Evolutionary conservation across 2,888 invertebrate genomes (phyloP).

Genomic region (Fragum fragum): DNA sequence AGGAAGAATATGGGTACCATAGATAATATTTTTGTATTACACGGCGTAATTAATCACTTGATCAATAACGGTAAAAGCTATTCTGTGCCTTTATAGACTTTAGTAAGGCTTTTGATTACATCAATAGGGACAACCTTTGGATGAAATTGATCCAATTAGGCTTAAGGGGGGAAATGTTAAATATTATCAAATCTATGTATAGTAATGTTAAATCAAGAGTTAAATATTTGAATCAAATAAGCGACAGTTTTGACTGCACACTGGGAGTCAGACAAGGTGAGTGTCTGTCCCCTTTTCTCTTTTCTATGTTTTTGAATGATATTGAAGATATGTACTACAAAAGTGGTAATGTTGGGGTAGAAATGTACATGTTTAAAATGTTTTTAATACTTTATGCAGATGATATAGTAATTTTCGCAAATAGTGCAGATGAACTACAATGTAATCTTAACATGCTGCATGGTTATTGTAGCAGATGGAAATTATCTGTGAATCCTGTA

Average conservation of each 20-base stretch:
- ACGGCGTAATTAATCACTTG: no score
- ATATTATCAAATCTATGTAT: no score
- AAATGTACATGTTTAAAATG: constrained; percentile 34
- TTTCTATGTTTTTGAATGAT: constrained; percentile 44
- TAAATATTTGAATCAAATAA: not conserved
- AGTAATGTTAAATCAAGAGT: no score
- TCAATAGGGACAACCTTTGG: constrained; percentile 35
- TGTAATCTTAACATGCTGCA: constrained; percentile 4
- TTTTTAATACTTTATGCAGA: constrained; percentile 40
- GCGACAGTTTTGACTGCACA: constrained; percentile 27
- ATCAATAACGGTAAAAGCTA: no score
- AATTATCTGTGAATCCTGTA: constrained; percentile 8
- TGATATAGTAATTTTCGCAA: constrained; percentile 41
- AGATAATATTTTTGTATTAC: no score
- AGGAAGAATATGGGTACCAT: no score
- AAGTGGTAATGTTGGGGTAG: constrained; percentile 19
- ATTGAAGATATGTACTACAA: constrained; percentile 19
- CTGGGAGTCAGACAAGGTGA: constrained; percentile 42
- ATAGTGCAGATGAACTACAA: constrained; percentile 20
- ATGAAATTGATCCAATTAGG: constrained; percentile 30
- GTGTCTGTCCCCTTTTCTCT: constrained; percentile 44
- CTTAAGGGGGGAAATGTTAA: constrained; percentile 33
- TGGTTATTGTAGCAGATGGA: constrained; percentile 33
- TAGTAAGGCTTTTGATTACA: constrained; percentile 38
- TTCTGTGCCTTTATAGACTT: no score